Conservation (phyloP, 1,140 invertebrate genomes). For the Drosophila ironensis region DNA sequence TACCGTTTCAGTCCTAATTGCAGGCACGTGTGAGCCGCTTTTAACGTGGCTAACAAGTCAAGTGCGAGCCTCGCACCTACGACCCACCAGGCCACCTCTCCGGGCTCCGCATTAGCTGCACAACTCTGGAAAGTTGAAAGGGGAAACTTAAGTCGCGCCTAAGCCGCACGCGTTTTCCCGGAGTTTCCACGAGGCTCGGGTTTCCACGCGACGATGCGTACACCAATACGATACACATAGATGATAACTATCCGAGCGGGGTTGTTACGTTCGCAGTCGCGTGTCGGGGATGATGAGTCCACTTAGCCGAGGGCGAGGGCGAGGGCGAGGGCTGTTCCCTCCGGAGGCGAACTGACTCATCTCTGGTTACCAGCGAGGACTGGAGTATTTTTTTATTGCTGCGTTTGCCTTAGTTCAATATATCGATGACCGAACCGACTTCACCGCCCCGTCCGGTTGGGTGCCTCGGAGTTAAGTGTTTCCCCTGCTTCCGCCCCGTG, state of each 20-base stretch:
- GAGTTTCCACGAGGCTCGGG: slow-evolving; percentile 43
- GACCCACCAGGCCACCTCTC: background rate
- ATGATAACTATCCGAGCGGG: slow-evolving; percentile 24
- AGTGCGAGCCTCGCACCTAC: slow-evolving; percentile 61
- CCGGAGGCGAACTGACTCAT: slow-evolving; percentile 18
- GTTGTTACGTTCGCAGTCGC: slow-evolving; percentile 16
- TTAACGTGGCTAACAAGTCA: slow-evolving; percentile 48
- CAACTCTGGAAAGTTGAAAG: slow-evolving; percentile 15
- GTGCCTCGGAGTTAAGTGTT: slow-evolving; percentile 25
- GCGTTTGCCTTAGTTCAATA: slow-evolving; percentile 43
- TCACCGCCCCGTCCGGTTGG: background rate
- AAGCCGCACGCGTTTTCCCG: slow-evolving; percentile 47
- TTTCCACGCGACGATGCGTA: slow-evolving; percentile 42
- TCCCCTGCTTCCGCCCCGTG: background rate
- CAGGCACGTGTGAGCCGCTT: slow-evolving; percentile 72
- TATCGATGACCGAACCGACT: slow-evolving; percentile 59
- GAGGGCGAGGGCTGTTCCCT: slow-evolving; percentile 19
- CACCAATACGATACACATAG: too few species aligned
- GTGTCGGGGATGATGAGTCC: slow-evolving; percentile 34
- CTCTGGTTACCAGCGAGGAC: slow-evolving; percentile 53
- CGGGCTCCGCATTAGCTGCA: background rate
- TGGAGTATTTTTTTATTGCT: slow-evolving; percentile 62
- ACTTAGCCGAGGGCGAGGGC: slow-evolving; percentile 16
- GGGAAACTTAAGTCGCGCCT: slow-evolving; percentile 59
- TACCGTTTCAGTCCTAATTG: slow-evolving; percentile 69